Conservation (phyloP, 1,140 invertebrate species). For the Stratiolaelaps scimitus region DNA sequence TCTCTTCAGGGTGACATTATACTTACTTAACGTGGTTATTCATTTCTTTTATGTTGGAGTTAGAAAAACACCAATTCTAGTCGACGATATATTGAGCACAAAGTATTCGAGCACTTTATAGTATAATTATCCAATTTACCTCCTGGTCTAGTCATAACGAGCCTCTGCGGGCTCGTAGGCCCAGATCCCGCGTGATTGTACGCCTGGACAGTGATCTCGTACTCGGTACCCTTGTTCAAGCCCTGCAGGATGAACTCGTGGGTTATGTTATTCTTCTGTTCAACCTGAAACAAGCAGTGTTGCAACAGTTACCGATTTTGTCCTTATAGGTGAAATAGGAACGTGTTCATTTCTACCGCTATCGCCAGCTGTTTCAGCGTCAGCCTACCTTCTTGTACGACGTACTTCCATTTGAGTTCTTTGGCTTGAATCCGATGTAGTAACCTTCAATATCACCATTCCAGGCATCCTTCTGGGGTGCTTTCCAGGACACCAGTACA, state of each 20-base stretch:
- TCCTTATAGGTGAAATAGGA: too few relatives aligned
- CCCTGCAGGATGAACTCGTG: constrained; percentile 36
- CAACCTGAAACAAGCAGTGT: background rate
- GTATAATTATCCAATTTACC: too few relatives aligned
- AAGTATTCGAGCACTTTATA: too few relatives aligned
- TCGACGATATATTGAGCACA: too few relatives aligned
- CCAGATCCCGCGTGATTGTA: constrained; percentile 37
- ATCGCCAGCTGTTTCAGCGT: constrained; percentile 17
- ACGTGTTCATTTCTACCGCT: too few relatives aligned
- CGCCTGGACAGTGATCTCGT: constrained; percentile 35
- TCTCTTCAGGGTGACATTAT: too few relatives aligned
- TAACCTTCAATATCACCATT: constrained; percentile 43
- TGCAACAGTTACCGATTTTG: too few relatives aligned
- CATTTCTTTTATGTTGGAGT: too few relatives aligned
- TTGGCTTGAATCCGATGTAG: constrained; percentile 42
- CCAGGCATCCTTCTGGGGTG: constrained; percentile 36
- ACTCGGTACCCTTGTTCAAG: constrained; percentile 36
- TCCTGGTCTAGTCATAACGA: constrained; percentile 7
- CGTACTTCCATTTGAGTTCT: constrained; percentile 37
- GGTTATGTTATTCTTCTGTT: constrained; percentile 24
- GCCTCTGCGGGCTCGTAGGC: constrained; percentile 30
- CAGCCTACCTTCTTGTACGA: constrained; percentile 35
- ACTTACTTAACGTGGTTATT: too few relatives aligned
- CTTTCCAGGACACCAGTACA: constrained; percentile 43
- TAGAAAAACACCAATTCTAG: too few relatives aligned